Evolutionary conservation across 2,113 vertebrate genomes (phyloP), one percentile per base, ranked within the genome.

Genomic region (Apus apus): DNA sequence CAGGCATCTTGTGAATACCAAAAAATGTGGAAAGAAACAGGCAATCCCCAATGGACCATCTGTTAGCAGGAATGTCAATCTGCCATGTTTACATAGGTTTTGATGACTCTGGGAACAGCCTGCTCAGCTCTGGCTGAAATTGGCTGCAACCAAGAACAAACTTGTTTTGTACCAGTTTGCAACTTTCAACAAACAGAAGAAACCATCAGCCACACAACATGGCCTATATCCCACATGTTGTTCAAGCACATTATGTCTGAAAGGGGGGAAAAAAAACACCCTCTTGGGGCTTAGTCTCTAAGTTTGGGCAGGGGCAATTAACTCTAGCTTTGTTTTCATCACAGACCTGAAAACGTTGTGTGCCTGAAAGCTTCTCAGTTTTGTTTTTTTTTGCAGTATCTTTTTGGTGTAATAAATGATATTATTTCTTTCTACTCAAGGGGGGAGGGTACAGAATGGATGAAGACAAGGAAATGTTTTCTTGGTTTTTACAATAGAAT

Each of bases 31-130:
- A 89, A 68, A 94, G 96, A 93, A 96, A 61, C 92, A 96, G 94
- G 92, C 94, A 90, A 90, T 93, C 93, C 96, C 94, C 94, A 36
- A 68, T 17, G 92, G 96, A 80, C 92, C 96, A 97, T 95, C 96
- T 95, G 96, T 96, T 94, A 96, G 94, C 57, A 84, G 96, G 90
- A 96, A 96, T 61, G 96, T 97, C 96, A 97, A 96, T 97, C 96
- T 97, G 96, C 94, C 93, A 56, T 97, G 96, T 97, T 97, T 97
- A 97, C 94, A 96, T 75, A 96, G 96, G 96, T 95, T 96, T 96
- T 94, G 96, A 97, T 95, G 96, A 94, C 96, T 96, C 94, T 93
- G 95, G 96, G 96, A 97, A 97, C 96, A 96, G 96, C 90, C 96
- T 96, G 93, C 73, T 96, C 93, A 45, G 96, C 93, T 95, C 96